These are phyloP conservation scores for Semaprochilodus insignis DNA, from an alignment of 2,797 vertebrate species.

Conservation along the genomic window DNA sequence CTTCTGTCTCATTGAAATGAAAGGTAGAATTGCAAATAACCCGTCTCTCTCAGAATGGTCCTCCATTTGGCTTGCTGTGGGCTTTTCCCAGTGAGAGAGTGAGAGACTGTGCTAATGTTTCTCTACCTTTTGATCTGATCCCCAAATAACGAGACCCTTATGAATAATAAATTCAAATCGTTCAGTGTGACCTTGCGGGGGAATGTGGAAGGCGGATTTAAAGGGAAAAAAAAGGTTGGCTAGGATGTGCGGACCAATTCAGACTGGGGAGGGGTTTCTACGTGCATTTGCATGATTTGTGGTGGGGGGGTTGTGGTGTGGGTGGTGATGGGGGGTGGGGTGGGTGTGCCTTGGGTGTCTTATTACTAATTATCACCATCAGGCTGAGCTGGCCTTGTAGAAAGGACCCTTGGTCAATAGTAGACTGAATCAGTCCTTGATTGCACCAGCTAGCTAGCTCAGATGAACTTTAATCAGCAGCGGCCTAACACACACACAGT, in stretches of 20 bases:
- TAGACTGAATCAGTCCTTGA: slow-evolving; percentile 63
- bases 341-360: neutral
- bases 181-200: slow-evolving; percentile 58
- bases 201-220: slow-evolving; percentile 9
- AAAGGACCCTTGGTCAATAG: slow-evolving; percentile 66
- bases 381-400: slow-evolving; percentile 49
- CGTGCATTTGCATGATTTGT: slow-evolving; percentile 25
- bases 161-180: slow-evolving; percentile 66
- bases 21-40: slow-evolving; percentile 24
- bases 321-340: neutral
- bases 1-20: slow-evolving; percentile 33
- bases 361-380: slow-evolving; percentile 58
- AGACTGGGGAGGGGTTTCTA: neutral
- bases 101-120: slow-evolving; percentile 54
- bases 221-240: neutral
- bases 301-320: neutral
- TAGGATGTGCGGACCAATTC: neutral
- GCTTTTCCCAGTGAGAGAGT: slow-evolving; percentile 36
- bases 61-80: slow-evolving; percentile 32
- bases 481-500: slow-evolving; percentile 45
- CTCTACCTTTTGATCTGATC: slow-evolving; percentile 64
- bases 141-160: slow-evolving; percentile 62
- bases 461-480: slow-evolving; percentile 33
- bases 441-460: slow-evolving; percentile 61
- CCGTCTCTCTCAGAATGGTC: slow-evolving; percentile 7